Evolutionary conservation across 2,113 vertebrate species (phyloP).

Genomic region (Capricornis sumatraensis): DNA sequence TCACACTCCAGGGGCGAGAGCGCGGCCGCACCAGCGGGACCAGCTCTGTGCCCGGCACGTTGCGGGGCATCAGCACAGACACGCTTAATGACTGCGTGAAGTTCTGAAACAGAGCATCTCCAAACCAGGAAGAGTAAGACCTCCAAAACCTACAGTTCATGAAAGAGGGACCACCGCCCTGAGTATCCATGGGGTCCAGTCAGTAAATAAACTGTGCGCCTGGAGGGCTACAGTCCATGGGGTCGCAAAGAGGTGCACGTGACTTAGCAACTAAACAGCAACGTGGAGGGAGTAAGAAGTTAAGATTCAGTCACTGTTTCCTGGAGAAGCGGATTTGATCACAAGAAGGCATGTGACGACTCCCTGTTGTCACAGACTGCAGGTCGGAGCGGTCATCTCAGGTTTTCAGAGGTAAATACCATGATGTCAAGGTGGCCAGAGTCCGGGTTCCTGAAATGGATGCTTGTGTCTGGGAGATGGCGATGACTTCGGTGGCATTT

Average conservation of each 20-base stretch:
- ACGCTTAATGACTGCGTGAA: neutral
- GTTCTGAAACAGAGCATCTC: neutral
- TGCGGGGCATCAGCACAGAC: neutral
- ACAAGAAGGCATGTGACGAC: neutral
- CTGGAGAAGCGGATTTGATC: neutral
- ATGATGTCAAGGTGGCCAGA: neutral
- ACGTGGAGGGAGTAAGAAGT: neutral
- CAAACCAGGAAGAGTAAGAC: neutral
- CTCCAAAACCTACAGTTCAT: neutral
- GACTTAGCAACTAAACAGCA: neutral
- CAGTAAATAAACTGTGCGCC: neutral
- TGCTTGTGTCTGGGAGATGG: neutral
- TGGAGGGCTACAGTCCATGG: neutral
- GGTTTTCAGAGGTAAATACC: neutral
- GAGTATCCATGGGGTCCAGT: neutral
- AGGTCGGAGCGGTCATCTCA: neutral
- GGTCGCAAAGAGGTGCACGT: neutral
- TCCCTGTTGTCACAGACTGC: fast-evolving
- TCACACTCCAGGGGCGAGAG: fast-evolving
- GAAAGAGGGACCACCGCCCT: neutral
- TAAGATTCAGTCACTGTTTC: neutral
- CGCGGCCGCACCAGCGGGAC: fast-evolving
- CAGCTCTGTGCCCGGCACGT: fast-evolving
- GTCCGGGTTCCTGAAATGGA: neutral
- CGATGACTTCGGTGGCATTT: fast-evolving